Evolutionary conservation across 1,140 invertebrate genomes (phyloP).

Genomic region (Protaetia brevitarsis): DNA sequence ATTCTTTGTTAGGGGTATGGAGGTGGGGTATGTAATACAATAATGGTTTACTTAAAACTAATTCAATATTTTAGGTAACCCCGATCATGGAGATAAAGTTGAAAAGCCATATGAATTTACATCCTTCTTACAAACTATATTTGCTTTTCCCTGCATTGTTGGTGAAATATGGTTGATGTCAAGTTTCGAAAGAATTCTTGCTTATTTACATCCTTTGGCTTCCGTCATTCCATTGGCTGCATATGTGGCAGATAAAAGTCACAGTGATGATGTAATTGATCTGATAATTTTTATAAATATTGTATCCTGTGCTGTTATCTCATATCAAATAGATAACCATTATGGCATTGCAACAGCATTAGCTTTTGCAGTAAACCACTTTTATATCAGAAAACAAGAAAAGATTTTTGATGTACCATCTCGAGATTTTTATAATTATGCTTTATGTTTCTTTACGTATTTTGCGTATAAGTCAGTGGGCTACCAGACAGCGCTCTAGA

Average conservation of each 20-base stretch:
- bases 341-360: conserved; percentile 29
- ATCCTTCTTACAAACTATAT: conserved; percentile 15
- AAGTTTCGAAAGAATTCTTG: background rate
- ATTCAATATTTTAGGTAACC: conserved; percentile 25
- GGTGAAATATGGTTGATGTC: conserved; percentile 3
- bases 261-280: conserved; percentile 4
- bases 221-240: conserved; percentile 12
- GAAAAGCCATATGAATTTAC: conserved; percentile 20
- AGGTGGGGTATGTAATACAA: conserved; percentile 25
- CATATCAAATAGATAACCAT: conserved; percentile 26
- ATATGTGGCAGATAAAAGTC: conserved; percentile 7
- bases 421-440: conserved; percentile 31
- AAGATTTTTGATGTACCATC: conserved; percentile 23
- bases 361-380: conserved; percentile 27
- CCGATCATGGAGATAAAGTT: conserved; percentile 24
- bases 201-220: background rate
- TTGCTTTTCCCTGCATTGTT: conserved; percentile 20
- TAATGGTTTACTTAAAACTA: background rate
- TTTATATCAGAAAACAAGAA: conserved; percentile 22
- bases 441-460: conserved; percentile 29
- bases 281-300: conserved; percentile 20
- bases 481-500: no score
- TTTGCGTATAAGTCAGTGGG: conserved; percentile 21
- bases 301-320: conserved; percentile 26
- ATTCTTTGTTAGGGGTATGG: conserved; percentile 25